A percentile compares a stretch with the other conserved stretches of the same genome.
phyloP scores from a whole-genome alignment of 2,113 vertebrate species.

The Protobothrops mucrosquamatus region DNA sequence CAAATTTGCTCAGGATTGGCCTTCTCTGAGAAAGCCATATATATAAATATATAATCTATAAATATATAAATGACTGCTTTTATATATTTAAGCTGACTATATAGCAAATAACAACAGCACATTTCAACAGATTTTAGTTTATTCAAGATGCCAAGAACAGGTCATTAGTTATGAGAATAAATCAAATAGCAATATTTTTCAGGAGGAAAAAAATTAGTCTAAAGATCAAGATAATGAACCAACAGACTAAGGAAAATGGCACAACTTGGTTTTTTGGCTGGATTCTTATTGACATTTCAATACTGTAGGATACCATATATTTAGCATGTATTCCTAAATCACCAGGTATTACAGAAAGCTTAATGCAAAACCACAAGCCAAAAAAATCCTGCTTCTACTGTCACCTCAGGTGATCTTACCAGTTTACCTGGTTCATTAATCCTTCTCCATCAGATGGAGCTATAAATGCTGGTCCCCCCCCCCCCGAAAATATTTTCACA shows the following conservation, averaged over 20 bases:
- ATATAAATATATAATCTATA: too few relatives aligned
- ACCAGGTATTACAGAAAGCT: not conserved
- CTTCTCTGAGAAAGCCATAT: not conserved
- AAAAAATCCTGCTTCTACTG: not conserved
- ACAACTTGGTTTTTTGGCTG: not conserved
- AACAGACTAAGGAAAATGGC: not conserved
- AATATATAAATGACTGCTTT: not conserved
- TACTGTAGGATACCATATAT: not conserved
- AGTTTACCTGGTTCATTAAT: not conserved
- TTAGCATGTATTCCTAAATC: not conserved
- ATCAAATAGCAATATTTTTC: not conserved
- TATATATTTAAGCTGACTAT: not conserved
- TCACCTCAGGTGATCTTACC: not conserved
- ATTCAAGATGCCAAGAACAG: not conserved
- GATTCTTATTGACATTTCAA: not conserved
- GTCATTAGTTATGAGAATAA: not conserved
- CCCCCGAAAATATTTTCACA: not conserved
- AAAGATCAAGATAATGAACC: not conserved
- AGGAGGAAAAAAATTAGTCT: not conserved
- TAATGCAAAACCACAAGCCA: not conserved
- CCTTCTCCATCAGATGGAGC: not conserved
- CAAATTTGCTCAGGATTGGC: not conserved
- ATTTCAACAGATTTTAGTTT: not conserved
- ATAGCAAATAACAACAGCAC: not conserved
- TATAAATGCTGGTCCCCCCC: not conserved